Conservation (phyloP, 2,113 vertebrate genomes). For the Dicentrarchus labrax region DNA sequence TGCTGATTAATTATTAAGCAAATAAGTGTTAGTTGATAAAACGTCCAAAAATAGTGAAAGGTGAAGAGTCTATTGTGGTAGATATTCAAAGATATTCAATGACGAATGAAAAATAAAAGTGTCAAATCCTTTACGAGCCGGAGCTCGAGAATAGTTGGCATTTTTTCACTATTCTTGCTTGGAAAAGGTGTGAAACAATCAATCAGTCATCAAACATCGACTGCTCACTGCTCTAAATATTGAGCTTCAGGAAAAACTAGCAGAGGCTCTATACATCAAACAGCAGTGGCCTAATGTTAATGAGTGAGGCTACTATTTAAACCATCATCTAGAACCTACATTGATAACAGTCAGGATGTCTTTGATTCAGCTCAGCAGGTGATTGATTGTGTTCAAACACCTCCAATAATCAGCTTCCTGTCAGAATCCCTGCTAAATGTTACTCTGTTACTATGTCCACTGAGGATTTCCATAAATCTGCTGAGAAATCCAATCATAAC, state of each 20-base stretch:
- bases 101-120: neutral
- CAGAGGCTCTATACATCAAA: neutral
- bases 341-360: neutral
- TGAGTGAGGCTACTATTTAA: neutral
- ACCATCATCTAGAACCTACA: neutral
- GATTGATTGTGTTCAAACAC: conserved; percentile 7
- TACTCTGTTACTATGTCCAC: no score
- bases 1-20: no score
- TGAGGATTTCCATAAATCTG: neutral
- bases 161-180: neutral
- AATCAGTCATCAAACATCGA: no score
- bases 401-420: conserved; percentile 3
- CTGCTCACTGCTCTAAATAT: neutral
- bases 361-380: conserved; percentile 27
- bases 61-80: neutral
- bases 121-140: neutral
- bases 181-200: neutral
- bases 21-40: no score
- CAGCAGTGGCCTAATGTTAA: neutral
- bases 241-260: neutral
- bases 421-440: neutral
- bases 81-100: neutral
- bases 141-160: neutral
- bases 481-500: neutral
- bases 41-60: no score